phyloP scores from a whole-genome alignment of 2,888 invertebrate genomes.

The Girardia tigrina region DNA sequence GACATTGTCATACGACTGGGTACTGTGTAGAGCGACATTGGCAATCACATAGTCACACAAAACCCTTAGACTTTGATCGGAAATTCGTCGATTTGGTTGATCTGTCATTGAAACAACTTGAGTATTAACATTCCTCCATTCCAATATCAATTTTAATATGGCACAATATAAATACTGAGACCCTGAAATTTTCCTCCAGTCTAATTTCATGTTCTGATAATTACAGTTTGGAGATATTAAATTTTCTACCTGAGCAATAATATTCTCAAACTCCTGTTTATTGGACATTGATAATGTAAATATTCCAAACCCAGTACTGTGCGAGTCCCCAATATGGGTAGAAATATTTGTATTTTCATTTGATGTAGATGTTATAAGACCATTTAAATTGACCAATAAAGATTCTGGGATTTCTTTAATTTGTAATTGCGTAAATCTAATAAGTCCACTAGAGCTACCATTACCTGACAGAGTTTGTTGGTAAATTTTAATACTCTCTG shows the following conservation, averaged over 20 bases:
- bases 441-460: neutral
- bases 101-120: neutral
- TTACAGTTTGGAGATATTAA: neutral
- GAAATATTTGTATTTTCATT: neutral
- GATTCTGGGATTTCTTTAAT: slow-evolving; percentile 2
- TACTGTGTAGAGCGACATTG: neutral
- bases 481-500: neutral
- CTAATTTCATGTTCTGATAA: neutral
- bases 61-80: slow-evolving; percentile 13
- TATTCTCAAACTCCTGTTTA: neutral
- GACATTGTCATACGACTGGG: neutral
- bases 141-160: neutral
- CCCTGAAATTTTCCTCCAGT: neutral
- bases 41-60: slow-evolving; percentile 21
- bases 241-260: slow-evolving; percentile 5
- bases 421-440: neutral
- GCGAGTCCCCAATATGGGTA: neutral
- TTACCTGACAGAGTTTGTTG: neutral
- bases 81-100: neutral
- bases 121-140: neutral
- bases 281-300: neutral
- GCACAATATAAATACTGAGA: neutral
- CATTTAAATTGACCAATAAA: neutral
- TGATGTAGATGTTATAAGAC: neutral
- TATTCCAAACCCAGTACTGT: neutral